A percentile compares a stretch with the other conserved stretches of the same genome.
Conservation (phyloP, 2,797 vertebrate genomes). For the Meda fulgida region DNA sequence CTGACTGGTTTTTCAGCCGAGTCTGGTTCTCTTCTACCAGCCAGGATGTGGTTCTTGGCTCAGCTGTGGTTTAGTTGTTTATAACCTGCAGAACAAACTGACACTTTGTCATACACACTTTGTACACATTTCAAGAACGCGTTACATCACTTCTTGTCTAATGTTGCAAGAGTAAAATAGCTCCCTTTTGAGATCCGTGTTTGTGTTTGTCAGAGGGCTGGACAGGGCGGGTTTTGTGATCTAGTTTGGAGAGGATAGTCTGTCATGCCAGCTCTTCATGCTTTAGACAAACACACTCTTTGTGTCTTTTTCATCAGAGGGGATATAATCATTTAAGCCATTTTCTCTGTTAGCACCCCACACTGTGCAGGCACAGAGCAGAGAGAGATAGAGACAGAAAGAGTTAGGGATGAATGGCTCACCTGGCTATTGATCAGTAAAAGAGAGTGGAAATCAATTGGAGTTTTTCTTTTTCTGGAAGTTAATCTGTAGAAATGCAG, state of each 20-base stretch:
- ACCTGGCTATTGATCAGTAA: background rate
- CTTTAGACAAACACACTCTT: slow-evolving; percentile 46
- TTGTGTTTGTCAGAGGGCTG: slow-evolving; percentile 7
- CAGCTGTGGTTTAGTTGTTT: background rate
- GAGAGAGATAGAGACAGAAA: background rate
- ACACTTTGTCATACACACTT: background rate
- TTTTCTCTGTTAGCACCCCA: slow-evolving; percentile 25
- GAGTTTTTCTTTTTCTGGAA: background rate
- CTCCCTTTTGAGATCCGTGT: background rate
- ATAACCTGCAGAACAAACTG: background rate
- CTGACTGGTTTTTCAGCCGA: slow-evolving; percentile 1
- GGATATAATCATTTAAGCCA: slow-evolving; percentile 30
- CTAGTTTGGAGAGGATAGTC: slow-evolving; percentile 36
- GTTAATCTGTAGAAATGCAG: too few relatives aligned
- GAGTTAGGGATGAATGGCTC: background rate
- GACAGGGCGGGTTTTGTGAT: slow-evolving; percentile 45
- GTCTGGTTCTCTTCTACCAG: slow-evolving; percentile 4
- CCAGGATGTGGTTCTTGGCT: slow-evolving; percentile 24
- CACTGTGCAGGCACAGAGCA: background rate
- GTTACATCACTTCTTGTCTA: background rate
- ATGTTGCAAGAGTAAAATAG: background rate
- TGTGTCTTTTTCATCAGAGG: slow-evolving; percentile 38
- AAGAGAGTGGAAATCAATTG: background rate
- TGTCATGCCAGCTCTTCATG: slow-evolving; percentile 33
- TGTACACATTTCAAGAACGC: background rate